Evolutionary conservation across 64 coral and sea anemone genomes (phyloP), one percentile per base, ranked within the genome.

Genomic region (Actinia tenebrosa): DNA sequence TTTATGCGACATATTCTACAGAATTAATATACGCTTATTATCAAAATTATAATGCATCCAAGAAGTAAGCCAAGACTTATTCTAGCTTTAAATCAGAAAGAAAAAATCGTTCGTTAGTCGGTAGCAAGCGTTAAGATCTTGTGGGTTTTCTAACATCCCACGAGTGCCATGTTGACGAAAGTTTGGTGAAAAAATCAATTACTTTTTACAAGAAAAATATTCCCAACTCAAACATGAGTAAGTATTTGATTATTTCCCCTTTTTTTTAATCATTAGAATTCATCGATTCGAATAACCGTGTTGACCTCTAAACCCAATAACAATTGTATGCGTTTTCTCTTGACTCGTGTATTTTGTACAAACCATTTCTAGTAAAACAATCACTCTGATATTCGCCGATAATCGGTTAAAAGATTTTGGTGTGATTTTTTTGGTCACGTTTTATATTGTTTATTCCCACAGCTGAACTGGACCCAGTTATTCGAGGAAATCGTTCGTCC

Each of bases 401-500:
- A 50, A 5, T 4, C 47, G 3, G 47, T 50, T 50, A 50, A 50
- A 3, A 50, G 2, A 1, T 5, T 50, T 50, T 50, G 0, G 47
- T 50, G 4, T 0, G 1, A 37, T 0, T 50, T 1, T 8, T 8
- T 8, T 50, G 2, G 0, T 75, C 14, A 75, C 26, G 1, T 2
- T 30, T 14, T 4, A 13, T 25, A 30, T 53, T 81, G 7, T 81
- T 81, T 46, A 52, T 53, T 22, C 22, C 16, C 10, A 22, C 19
- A 81, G 79, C 79, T 81, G 79, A 81, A 50, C 17, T 25, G 7
- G 50, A 50, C 1, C 79, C 79, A 1, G 79, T 81, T 18, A 81
- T 52, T 50, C 79, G 50, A 81, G 79, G 79, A 19, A 81, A 81
- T 81, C 79, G 79, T 23, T 81, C 69, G 16, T 75, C 79, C 2